Base-by-base conservation (phyloP, 2,888 invertebrate species). In the Drosophila flavopinicola region DNA sequence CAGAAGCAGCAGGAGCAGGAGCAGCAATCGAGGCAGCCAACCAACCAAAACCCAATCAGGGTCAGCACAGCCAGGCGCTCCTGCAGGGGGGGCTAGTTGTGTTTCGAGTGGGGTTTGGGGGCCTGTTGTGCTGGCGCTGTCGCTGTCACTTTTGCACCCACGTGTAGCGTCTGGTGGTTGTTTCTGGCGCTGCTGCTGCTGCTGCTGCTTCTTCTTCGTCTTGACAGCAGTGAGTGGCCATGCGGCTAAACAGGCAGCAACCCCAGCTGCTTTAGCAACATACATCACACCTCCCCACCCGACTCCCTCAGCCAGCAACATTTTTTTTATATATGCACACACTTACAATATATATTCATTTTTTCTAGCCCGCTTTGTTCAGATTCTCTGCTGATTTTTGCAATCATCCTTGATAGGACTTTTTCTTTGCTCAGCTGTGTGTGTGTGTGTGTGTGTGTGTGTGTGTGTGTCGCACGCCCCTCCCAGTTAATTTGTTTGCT, bases 401-500 rank as follows among this genome's bases (percentile, higher is more conserved):
- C 60, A 77, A 85, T 85, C 86, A 85, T 82, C 79, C 69, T 87
- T 85, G 85, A 73, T 68, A 79, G 76, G 64, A 74, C 41, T 66
- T 59, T 68, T 66, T 65, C 44, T 35, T 67, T 35, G 15, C 41
- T 38, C 30, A 41, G 39, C 35, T 69, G n/a, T 23, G 20, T 30
- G 13, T 33, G 5, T 44, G 13, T 53, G 39, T 39, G 20, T 52
- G 20, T 66, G 7, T 56, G 54, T 48, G 38, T 58, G 52, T 51
- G 25, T 64, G 37, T 44, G 39, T 56, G 25, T 45, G 27, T 58
- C 39, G 41, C 66, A 80, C 66, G 85, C 87, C 85, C 85, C 85
- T 85, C 85, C 85, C 88, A 82, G 85, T 85, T 86, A 85, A 85
- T 86, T 88, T 86, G 25, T 48, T 70, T 42, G 49, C 54, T 76